Conservation (phyloP, 2,797 vertebrate genomes). For the Bradypodion pumilum region DNA sequence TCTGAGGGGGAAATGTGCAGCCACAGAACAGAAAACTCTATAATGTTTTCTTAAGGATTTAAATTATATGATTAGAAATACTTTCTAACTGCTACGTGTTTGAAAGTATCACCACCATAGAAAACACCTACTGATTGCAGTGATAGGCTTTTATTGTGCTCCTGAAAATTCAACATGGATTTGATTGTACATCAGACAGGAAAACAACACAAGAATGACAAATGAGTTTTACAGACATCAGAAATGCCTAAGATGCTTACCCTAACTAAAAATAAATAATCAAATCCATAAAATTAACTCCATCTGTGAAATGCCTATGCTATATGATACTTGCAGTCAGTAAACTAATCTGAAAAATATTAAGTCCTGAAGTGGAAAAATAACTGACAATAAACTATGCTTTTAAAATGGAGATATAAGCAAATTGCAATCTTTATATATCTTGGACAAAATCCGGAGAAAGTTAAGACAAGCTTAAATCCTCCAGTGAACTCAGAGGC, state of each 20-base stretch:
- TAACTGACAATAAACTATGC: not conserved
- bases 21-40: not conserved
- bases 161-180: not conserved
- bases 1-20: not conserved
- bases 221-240: not conserved
- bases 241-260: not conserved
- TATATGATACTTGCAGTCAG: not conserved
- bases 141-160: not conserved
- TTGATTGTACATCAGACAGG: constrained; percentile 7
- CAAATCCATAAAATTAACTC: constrained; percentile 4
- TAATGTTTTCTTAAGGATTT: not conserved
- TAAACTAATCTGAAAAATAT: constrained; percentile 3
- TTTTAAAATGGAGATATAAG: constrained; percentile 6
- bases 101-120: not conserved
- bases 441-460: constrained; percentile 3
- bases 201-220: not conserved
- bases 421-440: constrained; percentile 20
- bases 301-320: constrained; percentile 4
- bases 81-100: not conserved
- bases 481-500: not conserved
- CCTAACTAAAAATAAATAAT: constrained; percentile 15
- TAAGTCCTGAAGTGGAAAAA: not conserved
- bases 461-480: not conserved
- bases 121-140: not conserved
- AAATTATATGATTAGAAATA: not conserved